Conservation (phyloP, 2,797 vertebrate genomes). For the Diplodus sargus region DNA sequence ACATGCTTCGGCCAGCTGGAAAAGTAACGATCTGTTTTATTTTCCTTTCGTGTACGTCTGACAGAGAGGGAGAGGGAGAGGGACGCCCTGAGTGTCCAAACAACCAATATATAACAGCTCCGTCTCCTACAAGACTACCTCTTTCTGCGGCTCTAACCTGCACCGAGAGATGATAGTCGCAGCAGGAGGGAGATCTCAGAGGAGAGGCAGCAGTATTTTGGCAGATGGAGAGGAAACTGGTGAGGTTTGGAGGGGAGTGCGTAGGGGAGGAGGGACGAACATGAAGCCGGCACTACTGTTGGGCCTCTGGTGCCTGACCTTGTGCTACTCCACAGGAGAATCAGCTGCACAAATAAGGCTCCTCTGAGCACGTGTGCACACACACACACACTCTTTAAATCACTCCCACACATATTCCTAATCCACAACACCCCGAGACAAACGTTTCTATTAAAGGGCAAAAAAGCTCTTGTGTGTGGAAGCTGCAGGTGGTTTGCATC, state of each 20-base stretch:
- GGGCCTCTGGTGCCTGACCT: conserved; percentile 66
- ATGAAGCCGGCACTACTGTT: conserved; percentile 61
- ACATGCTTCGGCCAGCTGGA: conserved; percentile 56
- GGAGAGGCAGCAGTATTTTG: conserved; percentile 42
- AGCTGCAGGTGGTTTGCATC: conserved; percentile 32
- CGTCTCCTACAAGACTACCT: conserved; percentile 14
- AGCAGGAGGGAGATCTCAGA: conserved; percentile 25
- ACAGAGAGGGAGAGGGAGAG: neutral
- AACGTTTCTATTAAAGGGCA: conserved; percentile 49
- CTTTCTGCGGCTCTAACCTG: conserved; percentile 21
- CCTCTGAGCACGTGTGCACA: conserved; percentile 22
- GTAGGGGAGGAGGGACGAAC: conserved; percentile 24
- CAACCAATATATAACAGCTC: conserved; percentile 4
- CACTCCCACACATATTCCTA: conserved; percentile 42
- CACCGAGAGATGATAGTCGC: conserved; percentile 16
- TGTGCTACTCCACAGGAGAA: conserved; percentile 67
- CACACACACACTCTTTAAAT: conserved; percentile 31
- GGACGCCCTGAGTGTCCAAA: conserved; percentile 10
- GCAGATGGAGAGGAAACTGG: conserved; percentile 63
- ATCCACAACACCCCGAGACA: conserved; percentile 24
- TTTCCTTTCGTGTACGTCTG: conserved; percentile 39
- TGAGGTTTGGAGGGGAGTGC: conserved; percentile 35
- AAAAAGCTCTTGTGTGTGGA: conserved; percentile 22
- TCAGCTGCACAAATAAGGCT: conserved; percentile 77
- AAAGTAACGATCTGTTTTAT: conserved; percentile 55